Evolutionary conservation across 2,113 vertebrate genomes (phyloP), one percentile per base, ranked within the genome.

Genomic region (Dasypus novemcinctus): DNA sequence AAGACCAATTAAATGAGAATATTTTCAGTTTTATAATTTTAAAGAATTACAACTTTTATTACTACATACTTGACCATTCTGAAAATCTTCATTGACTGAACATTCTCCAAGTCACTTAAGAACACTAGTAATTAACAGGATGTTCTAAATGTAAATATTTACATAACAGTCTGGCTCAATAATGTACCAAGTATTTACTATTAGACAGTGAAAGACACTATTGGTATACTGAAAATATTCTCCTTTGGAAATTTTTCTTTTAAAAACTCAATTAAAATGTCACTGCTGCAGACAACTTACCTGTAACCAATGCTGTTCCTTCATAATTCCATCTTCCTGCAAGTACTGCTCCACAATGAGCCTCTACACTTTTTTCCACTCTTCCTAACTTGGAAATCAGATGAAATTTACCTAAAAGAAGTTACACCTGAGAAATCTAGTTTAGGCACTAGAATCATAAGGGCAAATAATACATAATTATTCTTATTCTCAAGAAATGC

Each of bases 311-410:
- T 14, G 99, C 99, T 49, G 99, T 99, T 52, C 99, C 99, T 89
- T 99, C 99, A 1, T 99, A 98, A 98, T 99, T 99, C 99, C 99
- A 99, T 96, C 99, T 98, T 69, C 99, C 99, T 72, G 99, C 98
- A 83, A 99, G 98, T 68, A 99, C 99, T 43, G 99, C 99, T 96
- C 99, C 99, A 97, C 98, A 98, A 59, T 99, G 99, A 2, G 99
- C 99, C 82, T 99, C 99, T 2, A 99, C 98, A 57, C 99, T 99
- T 97, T 99, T 99, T 97, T 99, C 99, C 18, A 99, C 98, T 96
- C 99, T 99, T 76, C 99, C 99, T 0, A 97, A 97, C 94, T 99
- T 99, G 17, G 99, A 99, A 97, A 98, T 98, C 95, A 99, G 98
- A 97, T 99, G 99, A 95, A 99, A 99, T 96, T 99, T 99, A 88